Evolutionary conservation across 2,113 vertebrate genomes (phyloP), one percentile per base, ranked within the genome.

Genomic region (Oryzias woworae): DNA sequence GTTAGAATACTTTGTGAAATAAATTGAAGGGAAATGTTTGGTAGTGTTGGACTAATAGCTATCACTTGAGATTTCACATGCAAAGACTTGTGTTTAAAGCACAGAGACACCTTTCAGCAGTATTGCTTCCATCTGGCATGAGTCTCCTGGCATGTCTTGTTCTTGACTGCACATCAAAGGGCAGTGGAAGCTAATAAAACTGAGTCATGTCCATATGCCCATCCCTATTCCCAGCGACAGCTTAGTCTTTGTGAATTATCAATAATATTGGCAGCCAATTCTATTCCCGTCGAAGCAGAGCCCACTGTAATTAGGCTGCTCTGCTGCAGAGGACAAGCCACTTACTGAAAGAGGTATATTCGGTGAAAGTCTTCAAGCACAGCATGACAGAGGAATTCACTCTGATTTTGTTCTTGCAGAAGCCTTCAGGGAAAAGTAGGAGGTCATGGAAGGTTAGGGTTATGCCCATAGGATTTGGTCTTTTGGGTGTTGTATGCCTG

Each of bases 161-260:
- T 79, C 73, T 80, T 79, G 82, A 85, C 77, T 85, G 70, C 78
- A 85, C 86, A 85, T 90, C 86, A 88, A 87, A 90, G 85, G 75
- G 64, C 73, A 75, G 72, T 73, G 70, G 69, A 82, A 80, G 81
- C 72, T 82, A 74, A 84, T 85, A 87, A 84, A 89, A 86, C 80
- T 36, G 63, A 80, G 82, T 75, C 78, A 73, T 85, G 88, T 90
- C 78, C 82, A 73, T 73, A 68, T 24, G 60, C 80, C 79, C 74
- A 65, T 62, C 78, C 78, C 84, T 81, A 83, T 88, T 85, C 83
- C 85, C 87, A 42, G 71, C 49, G 62, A 88, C 83, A 85, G 80
- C 78, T 89, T 87, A 89, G 77, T 81, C 76, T 60, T 78, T 85
- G 76, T 91, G 85, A 89, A 89, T 90, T 88, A 91, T 88, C 88